Conservation (phyloP, 1,140 invertebrate species). For the Leucophenga varia region DNA sequence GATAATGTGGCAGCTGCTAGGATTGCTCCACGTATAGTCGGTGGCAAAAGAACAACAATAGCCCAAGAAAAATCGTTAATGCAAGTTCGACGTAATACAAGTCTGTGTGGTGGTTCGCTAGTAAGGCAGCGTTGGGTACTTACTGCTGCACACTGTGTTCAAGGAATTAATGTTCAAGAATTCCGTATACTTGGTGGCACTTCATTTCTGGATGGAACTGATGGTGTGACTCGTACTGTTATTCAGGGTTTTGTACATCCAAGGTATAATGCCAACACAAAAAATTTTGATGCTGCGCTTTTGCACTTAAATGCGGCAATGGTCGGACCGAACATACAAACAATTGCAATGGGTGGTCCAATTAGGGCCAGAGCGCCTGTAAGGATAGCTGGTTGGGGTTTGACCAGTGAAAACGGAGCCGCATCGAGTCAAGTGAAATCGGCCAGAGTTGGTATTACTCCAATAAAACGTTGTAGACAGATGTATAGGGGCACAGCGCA, state of each 20-base stretch:
- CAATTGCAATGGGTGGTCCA: background rate
- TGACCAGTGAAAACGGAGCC: background rate
- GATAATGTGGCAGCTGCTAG: background rate
- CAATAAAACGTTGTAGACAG: background rate
- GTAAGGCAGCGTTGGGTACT: slow-evolving; percentile 17
- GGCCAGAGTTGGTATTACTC: background rate
- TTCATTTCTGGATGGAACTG: slow-evolving; percentile 15
- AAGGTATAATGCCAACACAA: too few relatives aligned
- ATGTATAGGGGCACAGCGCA: background rate
- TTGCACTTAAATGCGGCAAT: slow-evolving; percentile 18
- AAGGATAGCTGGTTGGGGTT: background rate
- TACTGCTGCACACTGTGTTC: slow-evolving; percentile 28
- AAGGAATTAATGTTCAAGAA: background rate
- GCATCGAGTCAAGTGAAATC: background rate
- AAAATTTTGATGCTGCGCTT: slow-evolving; percentile 32
- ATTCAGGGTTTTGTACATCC: too few relatives aligned
- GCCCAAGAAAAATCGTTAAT: slow-evolving; percentile 11
- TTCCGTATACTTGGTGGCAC: slow-evolving; percentile 23
- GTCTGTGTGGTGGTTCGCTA: slow-evolving; percentile 27
- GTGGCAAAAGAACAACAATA: slow-evolving; percentile 16
- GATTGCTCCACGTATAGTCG: slow-evolving; percentile 30
- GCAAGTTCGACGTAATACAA: slow-evolving; percentile 19
- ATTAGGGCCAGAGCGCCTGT: background rate
- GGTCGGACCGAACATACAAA: slow-evolving; percentile 25
- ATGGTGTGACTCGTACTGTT: too few relatives aligned